A percentile compares a stretch with the other conserved stretches of the same genome.
These are phyloP conservation scores for Malacoraja senta DNA, from an alignment of 2,797 vertebrate species.

Conservation along the genomic window DNA sequence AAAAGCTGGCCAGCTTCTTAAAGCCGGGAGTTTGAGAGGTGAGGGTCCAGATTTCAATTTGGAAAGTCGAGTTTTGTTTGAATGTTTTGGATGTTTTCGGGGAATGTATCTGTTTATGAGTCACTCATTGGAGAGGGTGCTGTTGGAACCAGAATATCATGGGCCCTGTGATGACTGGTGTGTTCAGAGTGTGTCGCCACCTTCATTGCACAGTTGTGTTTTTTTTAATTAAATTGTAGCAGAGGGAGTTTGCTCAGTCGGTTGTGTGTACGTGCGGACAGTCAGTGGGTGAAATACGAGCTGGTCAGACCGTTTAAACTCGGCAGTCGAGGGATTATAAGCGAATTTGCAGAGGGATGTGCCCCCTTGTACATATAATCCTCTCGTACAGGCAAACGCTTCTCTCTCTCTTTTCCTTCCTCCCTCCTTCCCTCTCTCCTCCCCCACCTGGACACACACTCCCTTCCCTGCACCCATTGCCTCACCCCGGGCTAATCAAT, in stretches of 20 bases:
- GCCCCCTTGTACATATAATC: not conserved
- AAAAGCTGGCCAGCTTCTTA: not conserved
- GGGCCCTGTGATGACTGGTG: not conserved
- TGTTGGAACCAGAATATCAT: not conserved
- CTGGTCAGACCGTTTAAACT: not conserved
- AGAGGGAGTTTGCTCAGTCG: not conserved
- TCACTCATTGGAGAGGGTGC: not conserved
- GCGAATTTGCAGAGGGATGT: not conserved
- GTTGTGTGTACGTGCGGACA: not conserved
- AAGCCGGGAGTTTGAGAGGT: not conserved
- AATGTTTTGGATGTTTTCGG: not conserved
- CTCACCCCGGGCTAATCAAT: too few relatives aligned
- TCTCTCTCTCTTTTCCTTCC: too few relatives aligned
- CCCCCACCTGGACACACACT: too few relatives aligned
- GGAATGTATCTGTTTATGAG: not conserved
- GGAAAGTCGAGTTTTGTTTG: not conserved
- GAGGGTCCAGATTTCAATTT: not conserved
- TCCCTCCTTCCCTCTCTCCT: too few relatives aligned
- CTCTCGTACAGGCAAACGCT: not conserved
- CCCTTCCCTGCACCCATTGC: too few relatives aligned
- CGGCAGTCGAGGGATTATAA: not conserved
- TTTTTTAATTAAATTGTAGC: too few relatives aligned
- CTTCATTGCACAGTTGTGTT: not conserved
- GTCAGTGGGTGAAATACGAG: not conserved
- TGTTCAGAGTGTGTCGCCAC: not conserved